These are phyloP conservation scores for Mormyrops attenuatus DNA, from an alignment of 2,797 vertebrate genomes.

Conservation along the genomic window DNA sequence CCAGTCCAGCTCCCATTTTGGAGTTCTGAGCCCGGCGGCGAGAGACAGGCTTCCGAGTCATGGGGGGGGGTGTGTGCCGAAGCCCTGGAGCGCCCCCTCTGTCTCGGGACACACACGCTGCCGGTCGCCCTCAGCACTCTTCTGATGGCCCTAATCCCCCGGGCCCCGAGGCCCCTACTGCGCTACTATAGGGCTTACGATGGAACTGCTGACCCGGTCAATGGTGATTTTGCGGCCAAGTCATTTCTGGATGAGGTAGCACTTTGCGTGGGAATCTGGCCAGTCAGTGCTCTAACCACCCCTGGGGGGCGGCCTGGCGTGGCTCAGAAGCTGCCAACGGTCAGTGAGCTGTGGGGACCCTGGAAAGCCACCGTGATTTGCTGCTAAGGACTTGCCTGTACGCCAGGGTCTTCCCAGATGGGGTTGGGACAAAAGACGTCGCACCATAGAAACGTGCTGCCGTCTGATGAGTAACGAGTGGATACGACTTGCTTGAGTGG, in stretches of 20 bases:
- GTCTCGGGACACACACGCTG: not conserved
- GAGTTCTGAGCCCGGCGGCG: not conserved
- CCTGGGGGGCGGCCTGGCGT: not conserved
- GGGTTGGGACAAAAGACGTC: slow-evolving; percentile 14
- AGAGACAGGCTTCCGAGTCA: not conserved
- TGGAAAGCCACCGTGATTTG: slow-evolving; percentile 22
- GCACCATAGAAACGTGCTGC: slow-evolving; percentile 47
- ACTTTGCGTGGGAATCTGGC: not conserved
- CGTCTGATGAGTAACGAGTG: slow-evolving; percentile 30
- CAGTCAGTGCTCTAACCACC: not conserved
- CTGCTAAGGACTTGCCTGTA: slow-evolving; percentile 45
- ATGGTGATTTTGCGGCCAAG: not conserved
- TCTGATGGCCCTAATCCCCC: not conserved
- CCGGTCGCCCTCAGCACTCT: not conserved
- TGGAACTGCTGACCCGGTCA: not conserved
- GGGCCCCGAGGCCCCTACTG: not conserved
- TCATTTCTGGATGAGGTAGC: not conserved
- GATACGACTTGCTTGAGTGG: slow-evolving; percentile 33
- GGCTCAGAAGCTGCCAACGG: slow-evolving; percentile 34
- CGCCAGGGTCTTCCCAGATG: slow-evolving; percentile 22
- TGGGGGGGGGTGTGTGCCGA: not conserved
- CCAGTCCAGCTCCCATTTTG: not conserved
- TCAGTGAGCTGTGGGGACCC: slow-evolving; percentile 56
- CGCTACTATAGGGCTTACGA: not conserved
- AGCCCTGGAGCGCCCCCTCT: not conserved